phyloP scores from a whole-genome alignment of 2,888 invertebrate species.

The Zygaena filipendulae region DNA sequence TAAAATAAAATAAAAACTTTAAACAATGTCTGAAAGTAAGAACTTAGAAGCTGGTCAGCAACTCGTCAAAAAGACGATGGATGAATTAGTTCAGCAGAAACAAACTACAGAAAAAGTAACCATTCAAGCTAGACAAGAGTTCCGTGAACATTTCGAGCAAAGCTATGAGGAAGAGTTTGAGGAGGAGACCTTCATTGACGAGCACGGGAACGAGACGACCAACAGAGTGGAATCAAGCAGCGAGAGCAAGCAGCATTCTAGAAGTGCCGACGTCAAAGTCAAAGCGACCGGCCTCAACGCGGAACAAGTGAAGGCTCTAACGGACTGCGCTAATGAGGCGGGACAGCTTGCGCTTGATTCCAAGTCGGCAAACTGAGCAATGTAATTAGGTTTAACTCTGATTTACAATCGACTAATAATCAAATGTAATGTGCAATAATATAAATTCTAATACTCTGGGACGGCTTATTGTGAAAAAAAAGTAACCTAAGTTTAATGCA shows the following conservation, averaged over 20 bases:
- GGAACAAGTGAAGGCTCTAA: conserved; percentile 56
- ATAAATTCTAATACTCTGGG: too few relatives aligned
- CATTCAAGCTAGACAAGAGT: conserved; percentile 61
- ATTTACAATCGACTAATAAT: conserved; percentile 14
- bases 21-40: conserved; percentile 48
- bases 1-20: too few relatives aligned
- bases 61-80: conserved; percentile 59
- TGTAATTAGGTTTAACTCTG: conserved; percentile 34
- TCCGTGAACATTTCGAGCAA: conserved; percentile 53
- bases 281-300: conserved; percentile 57
- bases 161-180: conserved; percentile 63
- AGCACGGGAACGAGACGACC: conserved; percentile 53
- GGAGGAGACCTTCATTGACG: conserved; percentile 57
- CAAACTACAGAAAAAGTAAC: conserved; percentile 49
- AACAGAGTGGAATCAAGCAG: conserved; percentile 57
- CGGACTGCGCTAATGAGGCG: conserved; percentile 59
- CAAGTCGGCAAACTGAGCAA: conserved; percentile 52
- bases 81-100: conserved; percentile 47
- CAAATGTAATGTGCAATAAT: too few relatives aligned
- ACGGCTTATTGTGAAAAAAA: too few relatives aligned
- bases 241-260: conserved; percentile 59
- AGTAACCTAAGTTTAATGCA: too few relatives aligned
- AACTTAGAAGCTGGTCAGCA: conserved; percentile 55
- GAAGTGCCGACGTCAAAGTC: conserved; percentile 58
- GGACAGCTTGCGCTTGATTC: conserved; percentile 60